A percentile compares a stretch with the other conserved stretches of the same genome.
Evolutionary conservation across 2,888 invertebrate species (phyloP).

Genomic region (Tinea semifulvella): DNA sequence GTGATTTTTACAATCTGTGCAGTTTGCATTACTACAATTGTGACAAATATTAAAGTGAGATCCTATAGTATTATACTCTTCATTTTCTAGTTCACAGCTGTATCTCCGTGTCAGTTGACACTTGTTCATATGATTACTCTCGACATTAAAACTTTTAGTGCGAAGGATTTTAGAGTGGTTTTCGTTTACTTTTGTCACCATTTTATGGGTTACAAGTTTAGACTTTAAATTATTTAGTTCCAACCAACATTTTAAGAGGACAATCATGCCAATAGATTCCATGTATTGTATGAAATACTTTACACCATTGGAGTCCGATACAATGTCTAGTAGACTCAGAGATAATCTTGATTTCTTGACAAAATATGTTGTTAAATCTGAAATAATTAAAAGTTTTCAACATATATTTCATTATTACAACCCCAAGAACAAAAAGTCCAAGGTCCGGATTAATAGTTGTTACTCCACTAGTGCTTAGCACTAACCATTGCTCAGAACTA

Average conservation of each 20-base stretch:
- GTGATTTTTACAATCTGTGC: conserved; percentile 23
- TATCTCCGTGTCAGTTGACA: conserved; percentile 4
- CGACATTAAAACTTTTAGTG: conserved; percentile 45
- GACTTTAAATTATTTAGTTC: conserved; percentile 75
- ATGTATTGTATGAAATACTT: conserved; percentile 88
- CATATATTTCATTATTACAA: too few relatives aligned
- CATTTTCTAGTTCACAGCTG: conserved; percentile 13
- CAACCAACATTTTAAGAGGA: conserved; percentile 78
- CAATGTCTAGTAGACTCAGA: conserved; percentile 77
- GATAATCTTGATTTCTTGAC: conserved; percentile 72
- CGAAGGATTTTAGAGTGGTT: conserved; percentile 35
- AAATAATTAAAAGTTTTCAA: conserved; percentile 10
- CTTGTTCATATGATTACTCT: conserved; percentile 25
- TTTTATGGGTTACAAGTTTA: conserved; percentile 24
- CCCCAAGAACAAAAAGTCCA: too few relatives aligned
- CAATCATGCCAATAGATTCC: conserved; percentile 75
- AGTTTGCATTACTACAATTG: neutral
- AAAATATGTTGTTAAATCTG: conserved; percentile 23
- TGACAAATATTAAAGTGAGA: neutral
- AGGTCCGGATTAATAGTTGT: too few relatives aligned
- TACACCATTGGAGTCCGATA: conserved; percentile 81
- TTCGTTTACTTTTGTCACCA: conserved; percentile 18
- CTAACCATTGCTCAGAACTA: too few relatives aligned
- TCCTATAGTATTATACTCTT: conserved; percentile 2
- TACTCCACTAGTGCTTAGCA: too few relatives aligned